Base-by-base conservation (phyloP, 1,140 invertebrate species). In the Radopholus similis region DNA sequence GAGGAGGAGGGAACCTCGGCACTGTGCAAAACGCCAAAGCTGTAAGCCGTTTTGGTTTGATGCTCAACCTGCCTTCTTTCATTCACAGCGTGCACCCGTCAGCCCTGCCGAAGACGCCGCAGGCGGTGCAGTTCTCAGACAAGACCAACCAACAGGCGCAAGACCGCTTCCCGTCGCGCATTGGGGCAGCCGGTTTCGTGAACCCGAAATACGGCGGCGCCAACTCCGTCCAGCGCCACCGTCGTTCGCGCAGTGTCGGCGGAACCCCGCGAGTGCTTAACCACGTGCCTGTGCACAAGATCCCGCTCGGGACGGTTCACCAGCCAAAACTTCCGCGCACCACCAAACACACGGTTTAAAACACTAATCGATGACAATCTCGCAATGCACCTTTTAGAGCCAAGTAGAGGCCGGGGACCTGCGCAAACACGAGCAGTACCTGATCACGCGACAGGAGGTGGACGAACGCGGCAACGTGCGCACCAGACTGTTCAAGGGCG, bases 401-500 rank as follows among this genome's bases (percentile, higher is more conserved):
- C 83, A 96, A 2, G 86, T 86, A 2, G 84, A 87, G 67, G 85
- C 86, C 0, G 88, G 87, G 64, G 90, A 93, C 79, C 86, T 93
- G 28, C 85, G 88, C 3, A 89, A 90, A 69, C 89, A 89, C 32
- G 89, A 88, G 0, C 93, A 93, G 82, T 97, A 97, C 82, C 90
- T 91, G 69, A 85, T 97, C 1, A 89, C 93, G 28, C 89, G 91
- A 0, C 93, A 97, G 84, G 89, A 92, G 72, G 88, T 90, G 42
- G 92, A 95, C 82, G 89, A 89, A 0, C 89, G 90, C 76, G 95
- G 93, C 0, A 91, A 94, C 82, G 83, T 97, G 2, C 91, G 93
- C 84, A 97, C 93, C 0, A 90, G 90, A 76, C 78, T 96, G 40
- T 91, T 91, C 76, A 98, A 90, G 88, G 93, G 89, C 47, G 90